These are phyloP conservation scores for Habrosyne pyritoides DNA, from an alignment of 2,888 invertebrate genomes.

Conservation along the genomic window DNA sequence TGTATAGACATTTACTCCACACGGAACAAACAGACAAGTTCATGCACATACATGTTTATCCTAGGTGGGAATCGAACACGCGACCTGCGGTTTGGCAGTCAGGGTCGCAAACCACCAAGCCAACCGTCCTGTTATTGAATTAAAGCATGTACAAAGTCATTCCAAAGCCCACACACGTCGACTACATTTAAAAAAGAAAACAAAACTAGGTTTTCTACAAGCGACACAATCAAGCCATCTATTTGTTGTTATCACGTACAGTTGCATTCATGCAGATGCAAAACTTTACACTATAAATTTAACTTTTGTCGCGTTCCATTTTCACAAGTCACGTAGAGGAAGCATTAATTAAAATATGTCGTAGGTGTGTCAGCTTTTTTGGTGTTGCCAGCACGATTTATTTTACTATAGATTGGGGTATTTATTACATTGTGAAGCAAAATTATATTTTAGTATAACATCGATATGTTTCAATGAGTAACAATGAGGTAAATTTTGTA, in stretches of 20 bases:
- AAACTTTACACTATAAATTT: slow-evolving; percentile 54
- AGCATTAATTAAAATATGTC: slow-evolving; percentile 34
- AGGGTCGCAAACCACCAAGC: too few species aligned
- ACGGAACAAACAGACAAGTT: too few species aligned
- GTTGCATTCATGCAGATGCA: slow-evolving; percentile 47
- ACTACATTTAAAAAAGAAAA: slow-evolving; percentile 19
- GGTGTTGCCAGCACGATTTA: not conserved
- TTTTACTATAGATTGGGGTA: too few species aligned
- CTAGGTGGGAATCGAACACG: too few species aligned
- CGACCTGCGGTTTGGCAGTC: too few species aligned
- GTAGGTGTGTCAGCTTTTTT: slow-evolving; percentile 20
- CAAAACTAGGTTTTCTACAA: slow-evolving; percentile 48
- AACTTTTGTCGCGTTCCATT: slow-evolving; percentile 55
- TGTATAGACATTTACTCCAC: too few species aligned
- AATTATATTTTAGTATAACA: not conserved
- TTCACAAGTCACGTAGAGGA: slow-evolving; percentile 66
- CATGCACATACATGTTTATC: too few species aligned
- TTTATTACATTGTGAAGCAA: too few species aligned
- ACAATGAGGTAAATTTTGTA: too few species aligned
- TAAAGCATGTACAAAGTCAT: not conserved
- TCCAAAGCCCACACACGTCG: slow-evolving; percentile 38
- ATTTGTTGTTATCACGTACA: slow-evolving; percentile 73
- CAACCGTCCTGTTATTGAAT: too few species aligned
- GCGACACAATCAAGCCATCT: slow-evolving; percentile 50
- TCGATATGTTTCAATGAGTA: too few species aligned